Base-by-base conservation (phyloP, 2,797 vertebrate genomes). In the Danio choprae region DNA sequence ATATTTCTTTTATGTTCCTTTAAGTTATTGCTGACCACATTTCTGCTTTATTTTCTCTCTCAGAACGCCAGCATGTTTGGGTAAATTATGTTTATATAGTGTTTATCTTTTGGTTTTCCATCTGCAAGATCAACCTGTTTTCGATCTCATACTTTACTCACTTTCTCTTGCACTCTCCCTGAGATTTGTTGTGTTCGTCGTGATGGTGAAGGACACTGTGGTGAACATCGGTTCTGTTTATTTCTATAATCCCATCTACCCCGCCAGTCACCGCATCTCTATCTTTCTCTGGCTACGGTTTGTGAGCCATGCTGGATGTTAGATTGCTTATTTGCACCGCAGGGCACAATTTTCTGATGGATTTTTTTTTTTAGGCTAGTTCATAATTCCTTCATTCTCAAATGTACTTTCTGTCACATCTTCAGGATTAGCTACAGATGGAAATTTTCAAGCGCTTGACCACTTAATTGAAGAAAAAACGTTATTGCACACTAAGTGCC, bases 361-460 rank as follows among this genome's bases (percentile, higher is more conserved):
- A 78, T 82, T 82, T 50, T 64, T 82, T 50, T 64, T 29, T 29
- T 29, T 53, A 73, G 59, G n/a, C 40, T 71, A 53, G 41, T 51
- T 65, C 41, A 74, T 81, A 81, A 81, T 68, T 74, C 74, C 12
- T 10, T 72, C 74, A 73, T 65, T 64, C n/a, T 82, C 50, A 65
- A 72, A 71, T 72, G n/a, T 36, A 29, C 16, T n/a, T 74, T 73
- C 56, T 71, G 65, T 77, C 74, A 41, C 41, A 65, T 18, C 12
- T 65, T 50, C 7, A 29, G 41, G 59, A 58, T 79, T 44, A 59
- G 58, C 36, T 48, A 51, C 43, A 70, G 44, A 71, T 18, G 53
- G 11, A 6, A 1, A 1, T 29, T 13, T 13, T 60, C 44, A 71
- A 6, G 36, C 56, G 44, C 15, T 62, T 79, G 18, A 79, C 36